phyloP scores from a whole-genome alignment of 2,797 vertebrate species.

The Anguilla anguilla region DNA sequence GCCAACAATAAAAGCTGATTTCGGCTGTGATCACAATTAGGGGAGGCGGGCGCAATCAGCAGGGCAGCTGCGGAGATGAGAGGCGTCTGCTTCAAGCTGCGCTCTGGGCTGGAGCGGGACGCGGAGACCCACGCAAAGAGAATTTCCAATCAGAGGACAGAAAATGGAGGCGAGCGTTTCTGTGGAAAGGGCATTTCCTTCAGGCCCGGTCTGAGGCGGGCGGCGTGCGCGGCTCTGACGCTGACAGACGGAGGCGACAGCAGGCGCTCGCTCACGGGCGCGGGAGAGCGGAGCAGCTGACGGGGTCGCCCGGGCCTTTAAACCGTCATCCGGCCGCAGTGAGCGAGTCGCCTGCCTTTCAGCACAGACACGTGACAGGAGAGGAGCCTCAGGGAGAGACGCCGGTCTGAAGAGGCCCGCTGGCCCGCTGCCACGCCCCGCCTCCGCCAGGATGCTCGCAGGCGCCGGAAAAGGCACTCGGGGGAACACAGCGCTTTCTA shows the following conservation, averaged over 20 bases:
- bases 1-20: background rate
- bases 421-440: background rate
- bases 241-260: conserved; percentile 1
- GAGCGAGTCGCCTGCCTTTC: background rate
- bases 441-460: background rate
- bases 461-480: background rate
- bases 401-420: background rate
- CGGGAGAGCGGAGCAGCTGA: conserved; percentile 53
- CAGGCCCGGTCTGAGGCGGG: conserved; percentile 64
- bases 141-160: background rate
- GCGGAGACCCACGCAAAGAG: background rate
- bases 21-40: background rate
- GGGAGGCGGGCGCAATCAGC: background rate
- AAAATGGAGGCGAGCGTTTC: background rate
- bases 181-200: background rate
- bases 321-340: conserved; percentile 65
- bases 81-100: background rate
- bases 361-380: background rate
- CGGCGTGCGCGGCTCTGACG: conserved; percentile 52
- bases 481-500: background rate
- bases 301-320: conserved; percentile 74
- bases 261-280: background rate
- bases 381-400: background rate
- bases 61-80: background rate
- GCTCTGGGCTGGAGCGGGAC: background rate